Evolutionary conservation across 1,140 invertebrate genomes (phyloP).

Genomic region (Cylas formicarius): DNA sequence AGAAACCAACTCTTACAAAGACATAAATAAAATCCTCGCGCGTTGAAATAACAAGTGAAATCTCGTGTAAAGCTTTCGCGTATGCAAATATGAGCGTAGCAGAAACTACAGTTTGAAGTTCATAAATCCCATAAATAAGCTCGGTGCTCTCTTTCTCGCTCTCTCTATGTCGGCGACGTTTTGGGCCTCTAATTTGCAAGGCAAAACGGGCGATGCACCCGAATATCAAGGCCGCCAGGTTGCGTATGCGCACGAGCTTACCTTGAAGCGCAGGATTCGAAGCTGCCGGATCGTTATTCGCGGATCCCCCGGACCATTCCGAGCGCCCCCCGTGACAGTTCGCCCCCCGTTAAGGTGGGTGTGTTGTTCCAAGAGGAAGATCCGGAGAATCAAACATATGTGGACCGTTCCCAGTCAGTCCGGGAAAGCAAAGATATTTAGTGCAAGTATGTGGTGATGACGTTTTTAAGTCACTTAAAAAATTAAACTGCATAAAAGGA

Average conservation of each 20-base stretch:
- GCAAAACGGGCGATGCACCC: slow-evolving; percentile 39
- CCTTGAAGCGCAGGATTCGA: slow-evolving; percentile 18
- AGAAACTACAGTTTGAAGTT: slow-evolving; percentile 36
- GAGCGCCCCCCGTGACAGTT: slow-evolving; percentile 17
- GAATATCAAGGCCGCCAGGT: slow-evolving; percentile 27
- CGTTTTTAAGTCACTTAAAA: no score
- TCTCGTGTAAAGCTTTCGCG: no score
- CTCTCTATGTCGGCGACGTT: slow-evolving; percentile 18
- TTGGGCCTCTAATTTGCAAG: slow-evolving; percentile 38
- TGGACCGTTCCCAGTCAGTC: no score
- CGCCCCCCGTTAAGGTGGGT: slow-evolving; percentile 18
- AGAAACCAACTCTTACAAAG: no score
- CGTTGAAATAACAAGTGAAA: slow-evolving; percentile 18
- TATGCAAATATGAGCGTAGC: slow-evolving; percentile 13
- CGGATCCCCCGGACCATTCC: slow-evolving; percentile 29
- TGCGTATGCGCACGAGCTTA: slow-evolving; percentile 21
- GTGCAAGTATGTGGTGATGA: no score
- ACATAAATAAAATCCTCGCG: no score
- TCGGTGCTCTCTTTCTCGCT: no score
- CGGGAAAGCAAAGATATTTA: no score
- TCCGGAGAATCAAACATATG: no score
- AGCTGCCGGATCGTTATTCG: slow-evolving; percentile 39
- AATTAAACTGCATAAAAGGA: no score
- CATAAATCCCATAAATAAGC: slow-evolving; percentile 43
- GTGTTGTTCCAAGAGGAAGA: slow-evolving; percentile 23